Evolutionary conservation across 64 coral and sea anemone genomes (phyloP), one percentile per base, ranked within the genome.

Genomic region (Catalaphyllia jardinei): DNA sequence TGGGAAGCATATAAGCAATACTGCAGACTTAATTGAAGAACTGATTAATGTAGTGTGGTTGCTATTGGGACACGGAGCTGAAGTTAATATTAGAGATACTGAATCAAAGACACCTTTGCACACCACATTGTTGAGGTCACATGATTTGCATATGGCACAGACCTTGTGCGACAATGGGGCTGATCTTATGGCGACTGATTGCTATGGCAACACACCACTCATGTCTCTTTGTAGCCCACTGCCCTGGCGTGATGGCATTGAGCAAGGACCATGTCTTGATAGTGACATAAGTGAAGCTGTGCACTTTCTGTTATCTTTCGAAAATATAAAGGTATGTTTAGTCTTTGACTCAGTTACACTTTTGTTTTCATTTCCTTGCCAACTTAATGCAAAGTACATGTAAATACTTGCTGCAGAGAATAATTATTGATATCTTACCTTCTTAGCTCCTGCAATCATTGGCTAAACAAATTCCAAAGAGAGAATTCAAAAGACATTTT

Each of bases 51-150:
- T 93, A 78, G 52, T 73, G 8, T 96, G 95, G 95, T 29, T 93
- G 10, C 75, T 96, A 17, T 89, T 96, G 22, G 95, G 95, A 0
- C 95, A 91, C 73, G 95, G 91, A 60, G 95, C 88, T 24, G 61
- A 96, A 27, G 95, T 96, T 14, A 93, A 96, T 82, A 77, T 96
- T 64, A 27, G 82, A 78, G 95, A 96, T 49, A 74, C 65, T 29
- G 95, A 96, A 67, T 67, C 90, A 35, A 96, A 96, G 31, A 96
- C 95, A 11, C 95, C 91, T 46, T 55, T 96, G 20, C 95, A 96
- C 57, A 91, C 89, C 24, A 93, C 95, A 49, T 46, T 93, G 11
- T 71, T 96, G 8, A 93, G 88, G 60, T 96, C 95, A 69, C 35
- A 67, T 27, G 91, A 96, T 28, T 87, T 96, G 13, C 88, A 62